Base-by-base conservation (phyloP, 2,888 invertebrate genomes). In the Coremacera marginata region DNA sequence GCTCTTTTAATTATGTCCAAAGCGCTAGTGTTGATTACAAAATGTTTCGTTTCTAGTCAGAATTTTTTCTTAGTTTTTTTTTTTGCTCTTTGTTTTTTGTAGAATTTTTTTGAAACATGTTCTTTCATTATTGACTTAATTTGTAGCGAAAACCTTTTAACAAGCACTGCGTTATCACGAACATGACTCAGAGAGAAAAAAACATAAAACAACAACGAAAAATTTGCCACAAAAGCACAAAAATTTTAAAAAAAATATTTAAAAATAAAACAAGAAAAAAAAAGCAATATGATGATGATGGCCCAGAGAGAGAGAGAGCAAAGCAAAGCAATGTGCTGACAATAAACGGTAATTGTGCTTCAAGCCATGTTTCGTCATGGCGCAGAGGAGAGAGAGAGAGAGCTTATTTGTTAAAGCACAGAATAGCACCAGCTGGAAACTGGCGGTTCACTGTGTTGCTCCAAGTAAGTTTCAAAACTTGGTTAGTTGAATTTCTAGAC, bases 211-310 rank as follows among this genome's bases (percentile, higher is more conserved):
- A 77, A 57, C 68, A 25, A 11, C 44, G 44, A 67, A 65, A 67
- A 75, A 49, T 67, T 75, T 51, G 60, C 71, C 71, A 78, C 65
- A 75, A 75, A 75, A 71, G 75, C 70, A 70, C 70, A 75, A 71
- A 70, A 77, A 74, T 27, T 8, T 51, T 49, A 31, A 57, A 37
- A 68, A 25, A 22, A 77, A 57, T 62, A 25, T 11, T 31, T 44
- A 67, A 75, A 68, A 55, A 71, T 25, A 49, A 67, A 55, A 75
- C 70, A 71, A 60, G 65, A 44, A 70, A 62, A 75, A 67, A 55
- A 75, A 74, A 34, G 22, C 27, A 22, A 60, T 22, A 7, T 60
- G 57, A 27, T 25, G 57, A 27, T 25, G 57, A 22, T 22, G 57
- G 27, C 57, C 3, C 14, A 19, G 57, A 27, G 57, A 60, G 57